Conservation (phyloP, 2,113 vertebrate species). For the Brienomyrus brachyistius region DNA sequence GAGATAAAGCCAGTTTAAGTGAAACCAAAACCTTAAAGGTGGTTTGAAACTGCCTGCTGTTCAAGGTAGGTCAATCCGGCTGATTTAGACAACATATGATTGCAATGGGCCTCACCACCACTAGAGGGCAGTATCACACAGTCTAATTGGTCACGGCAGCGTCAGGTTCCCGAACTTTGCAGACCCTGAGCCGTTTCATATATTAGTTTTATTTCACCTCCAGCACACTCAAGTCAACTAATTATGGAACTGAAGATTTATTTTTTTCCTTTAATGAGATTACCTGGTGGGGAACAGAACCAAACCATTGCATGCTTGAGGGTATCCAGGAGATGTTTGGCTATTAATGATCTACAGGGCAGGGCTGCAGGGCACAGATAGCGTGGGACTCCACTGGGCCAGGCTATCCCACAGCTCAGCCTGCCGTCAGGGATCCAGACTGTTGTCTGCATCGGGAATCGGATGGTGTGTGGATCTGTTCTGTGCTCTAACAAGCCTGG, state of each 20-base stretch:
- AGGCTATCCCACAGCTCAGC: constrained; percentile 13
- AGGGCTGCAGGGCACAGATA: not conserved
- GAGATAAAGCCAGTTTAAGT: constrained; percentile 50
- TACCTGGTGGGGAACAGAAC: not conserved
- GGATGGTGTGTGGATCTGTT: constrained; percentile 39
- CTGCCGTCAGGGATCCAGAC: constrained; percentile 40
- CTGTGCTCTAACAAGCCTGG: not conserved
- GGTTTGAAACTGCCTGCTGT: not conserved
- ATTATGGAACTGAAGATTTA: not conserved
- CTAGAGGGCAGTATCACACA: constrained; percentile 40
- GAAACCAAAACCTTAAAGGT: not conserved
- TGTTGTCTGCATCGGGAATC: constrained; percentile 51
- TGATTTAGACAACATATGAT: not conserved
- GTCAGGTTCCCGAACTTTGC: not conserved
- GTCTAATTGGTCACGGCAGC: not conserved
- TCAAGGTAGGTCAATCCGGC: not conserved
- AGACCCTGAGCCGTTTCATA: not conserved
- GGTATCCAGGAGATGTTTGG: not conserved
- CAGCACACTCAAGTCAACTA: not conserved
- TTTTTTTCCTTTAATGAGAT: not conserved
- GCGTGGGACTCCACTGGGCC: constrained; percentile 4
- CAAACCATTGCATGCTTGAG: not conserved
- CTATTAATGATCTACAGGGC: not conserved
- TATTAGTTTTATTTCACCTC: not conserved
- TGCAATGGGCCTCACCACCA: constrained; percentile 26